Percentiles rank a stretch among this genome's conserved stretches.
These are phyloP conservation scores for Campylomormyrus numenius DNA, from an alignment of 2,113 vertebrate species.

Conservation along the genomic window DNA sequence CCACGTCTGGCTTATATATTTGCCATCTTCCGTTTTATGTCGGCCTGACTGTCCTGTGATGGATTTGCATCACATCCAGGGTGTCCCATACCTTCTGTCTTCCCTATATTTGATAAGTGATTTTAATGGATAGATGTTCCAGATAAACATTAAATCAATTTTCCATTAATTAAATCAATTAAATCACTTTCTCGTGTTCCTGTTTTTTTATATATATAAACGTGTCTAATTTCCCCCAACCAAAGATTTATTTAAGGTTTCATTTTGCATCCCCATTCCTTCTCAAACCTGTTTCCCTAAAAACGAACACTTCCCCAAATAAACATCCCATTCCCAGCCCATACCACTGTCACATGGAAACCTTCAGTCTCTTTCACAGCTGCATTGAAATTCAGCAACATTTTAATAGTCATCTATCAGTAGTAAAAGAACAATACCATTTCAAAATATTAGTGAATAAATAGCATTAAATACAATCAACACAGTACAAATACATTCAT, in stretches of 20 bases:
- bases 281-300: not conserved
- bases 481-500: not conserved
- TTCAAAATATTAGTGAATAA: not conserved
- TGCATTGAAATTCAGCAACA: not conserved
- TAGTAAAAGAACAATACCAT: not conserved
- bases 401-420: not conserved
- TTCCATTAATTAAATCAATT: not conserved
- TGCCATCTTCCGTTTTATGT: not conserved
- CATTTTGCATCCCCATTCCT: not conserved
- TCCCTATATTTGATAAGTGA: not conserved
- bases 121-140: not conserved
- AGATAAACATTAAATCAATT: not conserved
- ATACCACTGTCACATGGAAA: not conserved
- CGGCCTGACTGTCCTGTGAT: not conserved
- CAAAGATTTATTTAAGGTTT: not conserved
- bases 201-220: not conserved
- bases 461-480: slow-evolving; percentile 7
- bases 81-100: not conserved
- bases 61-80: not conserved
- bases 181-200: not conserved
- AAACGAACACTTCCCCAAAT: not conserved
- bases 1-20: not conserved
- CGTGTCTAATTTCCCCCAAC: not conserved
- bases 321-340: not conserved
- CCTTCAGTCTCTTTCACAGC: not conserved